Evolutionary conservation across 2,113 vertebrate genomes (phyloP).

Genomic region (Pontoporia blainvillei): DNA sequence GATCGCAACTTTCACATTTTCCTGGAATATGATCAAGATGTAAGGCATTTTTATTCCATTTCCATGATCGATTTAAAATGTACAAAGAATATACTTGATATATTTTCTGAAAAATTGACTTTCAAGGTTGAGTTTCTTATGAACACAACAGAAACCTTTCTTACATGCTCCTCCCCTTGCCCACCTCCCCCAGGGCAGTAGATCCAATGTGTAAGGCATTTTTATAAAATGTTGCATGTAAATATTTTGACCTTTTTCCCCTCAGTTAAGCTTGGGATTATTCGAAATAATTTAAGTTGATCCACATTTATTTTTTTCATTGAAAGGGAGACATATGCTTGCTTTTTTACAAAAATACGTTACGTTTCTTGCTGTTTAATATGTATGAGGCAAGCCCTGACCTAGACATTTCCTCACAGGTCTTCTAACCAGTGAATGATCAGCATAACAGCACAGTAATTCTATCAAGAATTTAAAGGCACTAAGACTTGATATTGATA

Average conservation of each 20-base stretch:
- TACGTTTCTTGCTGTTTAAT: not conserved
- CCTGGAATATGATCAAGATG: too few species aligned
- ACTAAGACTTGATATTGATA: not conserved
- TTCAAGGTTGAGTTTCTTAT: not conserved
- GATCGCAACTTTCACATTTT: too few species aligned
- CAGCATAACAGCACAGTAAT: not conserved
- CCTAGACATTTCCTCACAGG: not conserved
- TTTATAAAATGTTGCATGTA: not conserved
- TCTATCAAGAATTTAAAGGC: not conserved
- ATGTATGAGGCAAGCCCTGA: not conserved
- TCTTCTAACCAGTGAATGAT: not conserved
- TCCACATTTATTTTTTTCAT: not conserved
- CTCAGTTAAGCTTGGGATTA: not conserved
- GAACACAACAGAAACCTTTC: not conserved
- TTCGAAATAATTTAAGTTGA: not conserved
- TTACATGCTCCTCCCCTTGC: not conserved
- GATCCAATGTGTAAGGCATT: not conserved
- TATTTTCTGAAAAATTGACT: not conserved
- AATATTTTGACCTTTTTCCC: not conserved
- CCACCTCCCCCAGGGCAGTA: not conserved
- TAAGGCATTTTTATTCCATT: slow-evolving; percentile 79
- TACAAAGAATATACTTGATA: not conserved
- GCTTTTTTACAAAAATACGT: not conserved
- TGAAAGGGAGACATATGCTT: not conserved
- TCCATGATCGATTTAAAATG: not conserved